Conservation (phyloP, 2,888 invertebrate genomes). For the Ochropleura leucogaster region DNA sequence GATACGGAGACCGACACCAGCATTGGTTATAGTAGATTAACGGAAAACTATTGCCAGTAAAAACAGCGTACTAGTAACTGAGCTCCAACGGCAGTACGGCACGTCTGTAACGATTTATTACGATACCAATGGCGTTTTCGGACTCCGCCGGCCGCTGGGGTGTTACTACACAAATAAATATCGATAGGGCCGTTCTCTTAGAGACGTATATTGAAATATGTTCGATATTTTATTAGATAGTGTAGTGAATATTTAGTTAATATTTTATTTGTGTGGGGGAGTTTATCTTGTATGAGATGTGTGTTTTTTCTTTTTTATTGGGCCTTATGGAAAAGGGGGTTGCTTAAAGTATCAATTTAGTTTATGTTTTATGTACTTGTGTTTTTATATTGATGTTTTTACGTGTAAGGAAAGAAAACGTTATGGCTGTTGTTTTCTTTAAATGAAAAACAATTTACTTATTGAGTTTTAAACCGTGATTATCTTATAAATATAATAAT, state of each 20-base stretch:
- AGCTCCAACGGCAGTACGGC: slow-evolving; percentile 66
- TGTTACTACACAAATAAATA: slow-evolving; percentile 86
- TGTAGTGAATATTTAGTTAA: slow-evolving; percentile 75
- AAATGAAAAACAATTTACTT: background rate
- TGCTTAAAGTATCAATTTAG: slow-evolving; percentile 28
- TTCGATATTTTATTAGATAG: slow-evolving; percentile 82
- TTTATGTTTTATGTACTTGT: slow-evolving; percentile 20
- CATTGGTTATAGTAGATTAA: slow-evolving; percentile 75
- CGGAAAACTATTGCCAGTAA: slow-evolving; percentile 81
- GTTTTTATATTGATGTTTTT: background rate
- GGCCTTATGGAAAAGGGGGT: slow-evolving; percentile 24
- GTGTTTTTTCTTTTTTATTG: slow-evolving; percentile 42
- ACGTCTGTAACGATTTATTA: slow-evolving; percentile 84
- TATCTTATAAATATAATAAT: background rate
- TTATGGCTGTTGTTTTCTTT: background rate
- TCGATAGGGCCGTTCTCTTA: slow-evolving; percentile 78
- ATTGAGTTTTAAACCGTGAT: background rate
- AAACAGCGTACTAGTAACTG: slow-evolving; percentile 74
- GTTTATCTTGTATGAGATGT: slow-evolving; percentile 30
- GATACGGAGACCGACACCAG: slow-evolving; percentile 57
- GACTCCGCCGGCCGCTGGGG: slow-evolving; percentile 77
- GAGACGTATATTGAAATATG: slow-evolving; percentile 82
- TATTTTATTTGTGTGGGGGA: slow-evolving; percentile 57
- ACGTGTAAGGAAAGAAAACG: background rate
- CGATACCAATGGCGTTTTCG: slow-evolving; percentile 81